Base-by-base conservation (phyloP, 92 coral and sea anemone species). In the Heteractis magnifica region DNA sequence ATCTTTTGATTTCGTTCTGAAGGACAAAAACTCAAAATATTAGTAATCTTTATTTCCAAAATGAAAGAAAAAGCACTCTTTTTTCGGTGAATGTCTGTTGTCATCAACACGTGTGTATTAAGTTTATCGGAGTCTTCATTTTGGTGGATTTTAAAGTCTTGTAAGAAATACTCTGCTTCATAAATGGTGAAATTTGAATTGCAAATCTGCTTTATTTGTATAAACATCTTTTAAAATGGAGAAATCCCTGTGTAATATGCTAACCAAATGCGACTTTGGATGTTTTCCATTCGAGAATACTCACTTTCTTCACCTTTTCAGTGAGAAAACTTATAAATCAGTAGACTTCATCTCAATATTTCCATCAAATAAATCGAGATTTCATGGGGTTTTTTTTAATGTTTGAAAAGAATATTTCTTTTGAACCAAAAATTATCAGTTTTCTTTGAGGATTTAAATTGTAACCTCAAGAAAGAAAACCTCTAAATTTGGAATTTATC, bases 121-220 rank as follows among this genome's bases (percentile, higher is more conserved):
- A 5, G 20, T 62, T 62, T 23, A 34, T 34, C 44, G 3, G 44
- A 10, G 70, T 62, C 2, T 23, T 62, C 64, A 12, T 58, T 15
- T 58, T 12, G 70, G 7, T 34, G 44, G 44, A 34, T 34, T 18
- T n/a, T 4, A 23, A 62, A n/a, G 70, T 62, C 70, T 62, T 62
- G 70, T 62, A 62, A 5, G 5, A 12, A 13, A 62, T 2, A 34
- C 44, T 34, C 44, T 34, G 70, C 70, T 62, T 18, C 70, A 62
- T 23, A 62, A 62, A 62, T 62, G 70, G 26, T 23, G 26, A 49
- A 76, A 83, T 83, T 83, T 83, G 86, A 83, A 83, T 83, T 83
- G 86, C 86, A 75, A 83, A 83, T 83, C 60, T 44, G 62, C 34
- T 71, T 78, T 68, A 3, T 18, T 83, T 59, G 71, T 56, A 83